These are phyloP conservation scores for Agelaius tricolor DNA, from an alignment of 2,113 vertebrate genomes.

Conservation along the genomic window DNA sequence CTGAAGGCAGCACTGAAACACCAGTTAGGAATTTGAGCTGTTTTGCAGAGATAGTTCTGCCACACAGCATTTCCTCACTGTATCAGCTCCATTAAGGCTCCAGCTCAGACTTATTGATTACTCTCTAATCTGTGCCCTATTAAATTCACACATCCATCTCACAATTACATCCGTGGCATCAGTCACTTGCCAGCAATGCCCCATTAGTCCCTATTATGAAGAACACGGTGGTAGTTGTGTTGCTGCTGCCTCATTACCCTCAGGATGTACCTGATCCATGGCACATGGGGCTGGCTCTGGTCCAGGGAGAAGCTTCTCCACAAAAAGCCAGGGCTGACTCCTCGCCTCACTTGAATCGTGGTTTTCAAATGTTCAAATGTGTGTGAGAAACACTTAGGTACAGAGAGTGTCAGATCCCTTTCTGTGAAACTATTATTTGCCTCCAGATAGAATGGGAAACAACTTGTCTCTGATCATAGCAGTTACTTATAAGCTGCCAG, in stretches of 20 bases:
- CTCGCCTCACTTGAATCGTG: neutral
- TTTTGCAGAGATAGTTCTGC: neutral
- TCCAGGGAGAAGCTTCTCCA: neutral
- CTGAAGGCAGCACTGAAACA: neutral
- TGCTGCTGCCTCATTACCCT: conserved; percentile 41
- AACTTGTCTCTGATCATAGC: conserved; percentile 67
- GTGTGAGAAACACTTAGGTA: conserved; percentile 34
- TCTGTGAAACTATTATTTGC: conserved; percentile 68
- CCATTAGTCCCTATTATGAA: conserved; percentile 28
- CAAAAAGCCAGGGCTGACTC: conserved; percentile 1
- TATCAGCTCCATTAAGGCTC: neutral
- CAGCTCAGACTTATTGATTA: conserved; percentile 23
- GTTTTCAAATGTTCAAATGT: neutral
- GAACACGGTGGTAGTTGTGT: conserved; percentile 26
- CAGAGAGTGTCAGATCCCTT: conserved; percentile 46
- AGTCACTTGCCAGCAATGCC: conserved; percentile 7
- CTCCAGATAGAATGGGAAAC: conserved; percentile 67
- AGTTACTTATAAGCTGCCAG: conserved; percentile 69
- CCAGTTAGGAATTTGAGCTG: neutral
- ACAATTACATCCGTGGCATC: conserved; percentile 4
- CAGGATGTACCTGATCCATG: conserved; percentile 17
- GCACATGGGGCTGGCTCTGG: neutral
- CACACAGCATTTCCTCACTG: neutral
- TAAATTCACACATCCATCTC: conserved; percentile 17
- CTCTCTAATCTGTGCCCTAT: conserved; percentile 36